A percentile compares a stretch with the other conserved stretches of the same genome.
Conservation (phyloP, 2,888 invertebrate genomes). For the Teinopalpus imperialis region DNA sequence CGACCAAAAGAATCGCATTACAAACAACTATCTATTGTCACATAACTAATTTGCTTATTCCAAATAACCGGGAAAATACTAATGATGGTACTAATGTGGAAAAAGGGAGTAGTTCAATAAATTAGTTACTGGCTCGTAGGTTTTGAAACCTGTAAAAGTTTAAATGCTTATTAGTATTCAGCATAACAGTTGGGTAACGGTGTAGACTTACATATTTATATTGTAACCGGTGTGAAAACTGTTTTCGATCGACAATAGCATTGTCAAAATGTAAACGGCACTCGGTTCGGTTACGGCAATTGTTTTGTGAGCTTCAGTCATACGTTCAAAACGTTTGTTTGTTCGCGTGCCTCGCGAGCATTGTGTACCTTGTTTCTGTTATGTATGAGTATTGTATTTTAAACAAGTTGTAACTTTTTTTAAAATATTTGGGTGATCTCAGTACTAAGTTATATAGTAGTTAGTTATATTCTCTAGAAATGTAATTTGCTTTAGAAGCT, state of each 20-base stretch:
- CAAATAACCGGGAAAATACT: not conserved
- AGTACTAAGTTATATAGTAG: no score
- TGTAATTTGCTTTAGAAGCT: no score
- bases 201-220: constrained; percentile 18
- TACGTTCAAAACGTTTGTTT: no score
- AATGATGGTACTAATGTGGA: not conserved
- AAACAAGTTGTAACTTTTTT: no score
- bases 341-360: not conserved
- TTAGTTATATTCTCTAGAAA: no score
- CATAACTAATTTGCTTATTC: not conserved
- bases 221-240: constrained; percentile 19
- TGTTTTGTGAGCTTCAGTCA: no score
- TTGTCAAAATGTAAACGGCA: constrained; percentile 15
- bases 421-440: no score
- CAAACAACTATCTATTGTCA: no score
- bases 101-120: constrained; percentile 1
- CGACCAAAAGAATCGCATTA: no score
- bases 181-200: constrained; percentile 35
- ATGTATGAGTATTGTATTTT: not conserved
- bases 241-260: constrained; percentile 16
- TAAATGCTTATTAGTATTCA: constrained; percentile 41
- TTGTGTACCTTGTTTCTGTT: not conserved
- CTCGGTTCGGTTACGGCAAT: not conserved
- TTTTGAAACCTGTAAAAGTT: constrained; percentile 27
- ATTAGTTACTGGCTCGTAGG: constrained; percentile 9